Evolutionary conservation across 2,113 vertebrate species (phyloP).

Genomic region (Australoheros scitulus): DNA sequence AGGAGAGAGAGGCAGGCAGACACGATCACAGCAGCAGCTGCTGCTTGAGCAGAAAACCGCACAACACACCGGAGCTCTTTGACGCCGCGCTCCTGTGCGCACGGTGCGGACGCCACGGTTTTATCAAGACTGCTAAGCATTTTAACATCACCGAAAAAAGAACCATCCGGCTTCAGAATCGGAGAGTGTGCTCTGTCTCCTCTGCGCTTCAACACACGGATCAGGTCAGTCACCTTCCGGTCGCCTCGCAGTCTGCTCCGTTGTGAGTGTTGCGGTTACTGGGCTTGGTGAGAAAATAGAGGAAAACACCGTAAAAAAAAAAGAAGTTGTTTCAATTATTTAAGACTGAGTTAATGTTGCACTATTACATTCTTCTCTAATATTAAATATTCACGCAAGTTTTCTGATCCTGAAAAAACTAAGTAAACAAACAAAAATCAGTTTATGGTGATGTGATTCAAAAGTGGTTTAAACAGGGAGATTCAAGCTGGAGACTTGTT

Average conservation of each 20-base stretch:
- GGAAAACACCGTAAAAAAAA: neutral
- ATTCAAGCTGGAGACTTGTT: neutral
- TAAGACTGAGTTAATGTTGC: neutral
- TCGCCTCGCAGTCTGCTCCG: neutral
- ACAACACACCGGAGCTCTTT: slow-evolving; percentile 11
- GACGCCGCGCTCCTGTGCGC: slow-evolving; percentile 5
- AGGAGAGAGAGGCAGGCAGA: slow-evolving; percentile 28
- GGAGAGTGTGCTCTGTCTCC: neutral
- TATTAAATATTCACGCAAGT: neutral
- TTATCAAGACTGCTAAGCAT: neutral
- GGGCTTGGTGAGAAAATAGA: neutral
- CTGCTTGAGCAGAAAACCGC: slow-evolving; percentile 31
- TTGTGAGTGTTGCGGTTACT: neutral
- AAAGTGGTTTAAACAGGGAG: neutral
- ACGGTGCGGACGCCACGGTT: neutral
- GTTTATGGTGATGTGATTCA: neutral
- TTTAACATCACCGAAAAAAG: too few species aligned
- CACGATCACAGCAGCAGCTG: slow-evolving; percentile 7
- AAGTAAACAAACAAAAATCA: neutral
- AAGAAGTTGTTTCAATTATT: neutral
- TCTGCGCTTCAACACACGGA: slow-evolving; percentile 7
- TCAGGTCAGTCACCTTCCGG: slow-evolving; percentile 65
- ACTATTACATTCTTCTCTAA: neutral
- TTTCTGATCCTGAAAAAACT: neutral
- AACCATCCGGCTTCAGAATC: neutral